Evolutionary conservation across 2,113 vertebrate species (phyloP).

Genomic region (Perca schrenkii): DNA sequence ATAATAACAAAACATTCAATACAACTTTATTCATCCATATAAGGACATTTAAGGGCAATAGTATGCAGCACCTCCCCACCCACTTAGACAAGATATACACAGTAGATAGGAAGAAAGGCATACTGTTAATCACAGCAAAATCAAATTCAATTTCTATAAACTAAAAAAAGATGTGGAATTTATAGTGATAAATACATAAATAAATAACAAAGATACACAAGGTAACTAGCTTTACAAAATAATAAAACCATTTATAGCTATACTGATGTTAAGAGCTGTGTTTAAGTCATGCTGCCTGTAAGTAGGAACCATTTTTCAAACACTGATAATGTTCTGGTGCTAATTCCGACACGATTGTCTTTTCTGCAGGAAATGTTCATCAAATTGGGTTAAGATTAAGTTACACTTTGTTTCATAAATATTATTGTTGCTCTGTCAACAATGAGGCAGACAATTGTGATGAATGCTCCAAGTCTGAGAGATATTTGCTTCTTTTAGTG

Average conservation of each 20-base stretch:
- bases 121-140: not conserved
- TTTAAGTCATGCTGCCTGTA: not conserved
- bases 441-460: slow-evolving; percentile 57
- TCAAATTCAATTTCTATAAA: not conserved
- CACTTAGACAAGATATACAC: not conserved
- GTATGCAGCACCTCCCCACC: not conserved
- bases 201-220: not conserved
- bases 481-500: slow-evolving; percentile 45
- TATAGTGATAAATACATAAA: not conserved
- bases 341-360: slow-evolving; percentile 27
- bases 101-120: not conserved
- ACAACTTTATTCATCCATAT: not conserved
- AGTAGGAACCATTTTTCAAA: not conserved
- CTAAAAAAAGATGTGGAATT: not conserved
- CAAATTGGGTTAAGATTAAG: not conserved
- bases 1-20: not conserved
- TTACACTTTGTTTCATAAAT: slow-evolving; percentile 16
- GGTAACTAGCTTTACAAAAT: not conserved
- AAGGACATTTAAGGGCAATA: not conserved
- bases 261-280: not conserved
- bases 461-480: slow-evolving; percentile 52
- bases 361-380: not conserved
- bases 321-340: slow-evolving; percentile 9
- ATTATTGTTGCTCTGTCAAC: slow-evolving; percentile 47
- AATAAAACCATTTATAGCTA: not conserved